Evolutionary conservation across 2,888 invertebrate genomes (phyloP), one percentile per base, ranked within the genome.

Genomic region (Gisinianus flammeolus): DNA sequence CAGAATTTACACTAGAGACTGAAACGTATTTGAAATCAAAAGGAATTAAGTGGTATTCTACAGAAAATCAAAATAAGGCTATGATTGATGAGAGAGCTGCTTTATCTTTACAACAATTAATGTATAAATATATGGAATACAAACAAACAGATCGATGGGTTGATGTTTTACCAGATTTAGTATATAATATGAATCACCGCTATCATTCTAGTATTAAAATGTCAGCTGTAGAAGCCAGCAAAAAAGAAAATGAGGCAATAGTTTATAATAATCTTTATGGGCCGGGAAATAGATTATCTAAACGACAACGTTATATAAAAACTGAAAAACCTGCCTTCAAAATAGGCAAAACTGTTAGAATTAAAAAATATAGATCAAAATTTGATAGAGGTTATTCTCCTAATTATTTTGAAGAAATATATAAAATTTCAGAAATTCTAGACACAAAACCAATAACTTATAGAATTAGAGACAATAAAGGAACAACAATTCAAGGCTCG

Each of bases 61-160:
- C 69, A 8, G 69, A 69, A 69, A 69, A 69, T 35, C 33, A 69
- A n/a, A 69, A 30, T 16, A 69, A 69, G 33, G 69, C 69, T n/a
- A 69, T 69, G 69, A 69, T 69, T 35, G 35, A 31, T 69, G 69
- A 30, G 33, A 8, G 69, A 69, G 16, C 19, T 35, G 69, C 69
- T 2, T 31, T 30, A 69, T 31, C 69, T 4, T 30, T 69, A 5
- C 33, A 69, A 31, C 69, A 69, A 69, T 31, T n/a, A 33, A 69
- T 56, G 56, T 56, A 6, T 56, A 56, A 4, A 69, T 69, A 30
- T 30, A 19, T 69, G 30, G 33, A 24, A 4, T 12, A 69, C 10
- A n/a, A 69, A 33, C 22, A 10, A 30, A 24, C 6, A 31, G 33
- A 24, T 33, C 30, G 31, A 30, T 31, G n/a, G n/a, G n/a, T n/a